Percentiles rank a stretch among this genome's conserved stretches.
Conservation (phyloP, 2,113 vertebrate species). For the Haemorhous mexicanus region DNA sequence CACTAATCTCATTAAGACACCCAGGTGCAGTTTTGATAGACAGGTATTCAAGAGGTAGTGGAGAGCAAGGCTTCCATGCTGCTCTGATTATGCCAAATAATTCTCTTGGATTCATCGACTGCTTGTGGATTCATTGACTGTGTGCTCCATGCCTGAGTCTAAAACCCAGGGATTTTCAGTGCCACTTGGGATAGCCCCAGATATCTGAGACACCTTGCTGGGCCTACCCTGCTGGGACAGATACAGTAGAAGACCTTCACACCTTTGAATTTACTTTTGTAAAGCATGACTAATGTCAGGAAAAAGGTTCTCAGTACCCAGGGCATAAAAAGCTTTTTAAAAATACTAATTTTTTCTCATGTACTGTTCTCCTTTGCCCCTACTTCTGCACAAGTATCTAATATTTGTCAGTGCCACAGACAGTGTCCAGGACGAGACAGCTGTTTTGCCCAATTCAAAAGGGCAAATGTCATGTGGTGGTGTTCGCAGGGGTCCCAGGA, state of each 20-base stretch:
- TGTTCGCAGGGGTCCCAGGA: too few species aligned
- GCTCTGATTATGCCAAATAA: not conserved
- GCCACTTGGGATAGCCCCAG: not conserved
- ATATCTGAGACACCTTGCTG: not conserved
- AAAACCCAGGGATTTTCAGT: not conserved
- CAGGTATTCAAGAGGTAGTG: not conserved
- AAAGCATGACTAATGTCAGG: not conserved
- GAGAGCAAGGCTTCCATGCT: not conserved
- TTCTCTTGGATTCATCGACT: not conserved
- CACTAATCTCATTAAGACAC: not conserved
- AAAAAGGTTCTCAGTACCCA: not conserved
- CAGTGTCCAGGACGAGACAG: not conserved
- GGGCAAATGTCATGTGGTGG: not conserved
- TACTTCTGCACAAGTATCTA: not conserved
- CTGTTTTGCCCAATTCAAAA: not conserved
- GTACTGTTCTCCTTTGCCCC: not conserved
- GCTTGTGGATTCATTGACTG: not conserved
- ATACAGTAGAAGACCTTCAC: not conserved
- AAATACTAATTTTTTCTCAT: not conserved
- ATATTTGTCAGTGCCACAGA: not conserved
- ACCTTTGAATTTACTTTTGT: not conserved
- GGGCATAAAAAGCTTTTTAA: not conserved
- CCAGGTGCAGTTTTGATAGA: not conserved
- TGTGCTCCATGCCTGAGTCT: not conserved
- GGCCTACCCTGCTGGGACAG: not conserved